Evolutionary conservation across 2,888 invertebrate genomes (phyloP).

Genomic region (Netelia melanura): DNA sequence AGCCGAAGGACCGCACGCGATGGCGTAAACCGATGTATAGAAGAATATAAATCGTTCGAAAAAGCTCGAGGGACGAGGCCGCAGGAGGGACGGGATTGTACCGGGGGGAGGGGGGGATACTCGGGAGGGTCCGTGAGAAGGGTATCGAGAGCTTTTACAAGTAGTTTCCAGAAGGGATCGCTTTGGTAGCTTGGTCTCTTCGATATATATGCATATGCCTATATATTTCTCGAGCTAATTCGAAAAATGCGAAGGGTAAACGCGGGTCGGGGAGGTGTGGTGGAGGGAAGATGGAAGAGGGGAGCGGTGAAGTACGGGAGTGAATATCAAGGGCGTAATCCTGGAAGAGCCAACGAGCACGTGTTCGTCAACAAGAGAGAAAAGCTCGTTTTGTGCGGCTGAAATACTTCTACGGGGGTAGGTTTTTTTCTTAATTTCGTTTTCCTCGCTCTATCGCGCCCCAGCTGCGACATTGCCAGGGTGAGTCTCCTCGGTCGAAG

Average conservation of each 20-base stretch:
- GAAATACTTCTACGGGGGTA: slow-evolving; percentile 4
- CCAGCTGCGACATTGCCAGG: slow-evolving; percentile 20
- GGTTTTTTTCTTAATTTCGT: not conserved
- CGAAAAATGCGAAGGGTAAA: slow-evolving; percentile 58
- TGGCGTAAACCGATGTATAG: slow-evolving; percentile 22
- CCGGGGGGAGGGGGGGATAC: not conserved
- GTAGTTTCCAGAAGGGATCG: slow-evolving; percentile 43
- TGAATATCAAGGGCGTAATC: slow-evolving; percentile 58
- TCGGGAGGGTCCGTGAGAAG: slow-evolving; percentile 26
- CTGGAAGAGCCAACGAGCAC: slow-evolving; percentile 61
- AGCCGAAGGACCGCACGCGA: slow-evolving; percentile 12
- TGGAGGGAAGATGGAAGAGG: not conserved
- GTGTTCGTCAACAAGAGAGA: slow-evolving; percentile 24
- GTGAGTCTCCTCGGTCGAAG: slow-evolving; percentile 34
- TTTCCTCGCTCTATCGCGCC: slow-evolving; percentile 2
- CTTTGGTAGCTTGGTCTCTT: slow-evolving; percentile 40
- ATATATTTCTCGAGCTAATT: slow-evolving; percentile 52
- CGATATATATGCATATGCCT: slow-evolving; percentile 9
- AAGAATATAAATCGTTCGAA: slow-evolving; percentile 48
- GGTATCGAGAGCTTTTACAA: slow-evolving; percentile 55
- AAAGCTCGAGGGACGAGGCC: slow-evolving; percentile 28
- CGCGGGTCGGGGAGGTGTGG: not conserved
- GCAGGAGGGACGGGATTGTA: slow-evolving; percentile 1
- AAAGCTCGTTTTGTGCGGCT: slow-evolving; percentile 24
- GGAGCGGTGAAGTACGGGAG: not conserved